Evolutionary conservation across 37 sponge, comb jelly and placozoan genomes (phyloP).

Genomic region (Halichondria panicea): DNA sequence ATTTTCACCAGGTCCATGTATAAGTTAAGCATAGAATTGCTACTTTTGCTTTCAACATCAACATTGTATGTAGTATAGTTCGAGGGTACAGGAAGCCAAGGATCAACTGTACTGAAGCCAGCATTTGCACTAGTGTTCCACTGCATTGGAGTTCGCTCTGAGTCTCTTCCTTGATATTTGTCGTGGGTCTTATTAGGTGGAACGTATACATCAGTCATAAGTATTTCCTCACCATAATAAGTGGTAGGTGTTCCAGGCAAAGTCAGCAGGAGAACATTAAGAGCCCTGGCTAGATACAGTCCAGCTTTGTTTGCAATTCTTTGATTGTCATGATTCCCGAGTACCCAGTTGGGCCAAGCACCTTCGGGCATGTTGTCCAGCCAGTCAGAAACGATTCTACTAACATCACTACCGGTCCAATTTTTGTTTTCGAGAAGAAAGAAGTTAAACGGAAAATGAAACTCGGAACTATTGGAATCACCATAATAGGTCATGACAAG

Average conservation of each 20-base stretch:
- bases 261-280: slow-evolving; percentile 75
- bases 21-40: slow-evolving; percentile 47
- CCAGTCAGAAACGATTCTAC: slow-evolving; percentile 51
- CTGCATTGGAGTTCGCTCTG: slow-evolving; percentile 91
- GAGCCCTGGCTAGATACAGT: slow-evolving; percentile 49
- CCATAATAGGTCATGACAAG: slow-evolving; percentile 74
- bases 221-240: slow-evolving; percentile 91
- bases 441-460: slow-evolving; percentile 91
- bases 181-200: slow-evolving; percentile 56
- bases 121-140: slow-evolving; percentile 71
- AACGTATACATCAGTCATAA: slow-evolving; percentile 71
- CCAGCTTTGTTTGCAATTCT: slow-evolving; percentile 79
- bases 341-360: slow-evolving; percentile 90
- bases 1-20: slow-evolving; percentile 57
- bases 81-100: slow-evolving; percentile 86
- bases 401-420: slow-evolving; percentile 78
- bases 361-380: slow-evolving; percentile 62
- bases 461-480: slow-evolving; percentile 52
- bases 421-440: slow-evolving; percentile 54
- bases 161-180: slow-evolving; percentile 50
- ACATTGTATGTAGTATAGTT: slow-evolving; percentile 66
- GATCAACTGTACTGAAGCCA: slow-evolving; percentile 66
- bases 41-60: slow-evolving; percentile 38
- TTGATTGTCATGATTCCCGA: slow-evolving; percentile 91
- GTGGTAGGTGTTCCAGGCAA: slow-evolving; percentile 91